Evolutionary conservation across 1,140 invertebrate genomes (phyloP), one percentile per base, ranked within the genome.

Genomic region (Ephestia elutella): DNA sequence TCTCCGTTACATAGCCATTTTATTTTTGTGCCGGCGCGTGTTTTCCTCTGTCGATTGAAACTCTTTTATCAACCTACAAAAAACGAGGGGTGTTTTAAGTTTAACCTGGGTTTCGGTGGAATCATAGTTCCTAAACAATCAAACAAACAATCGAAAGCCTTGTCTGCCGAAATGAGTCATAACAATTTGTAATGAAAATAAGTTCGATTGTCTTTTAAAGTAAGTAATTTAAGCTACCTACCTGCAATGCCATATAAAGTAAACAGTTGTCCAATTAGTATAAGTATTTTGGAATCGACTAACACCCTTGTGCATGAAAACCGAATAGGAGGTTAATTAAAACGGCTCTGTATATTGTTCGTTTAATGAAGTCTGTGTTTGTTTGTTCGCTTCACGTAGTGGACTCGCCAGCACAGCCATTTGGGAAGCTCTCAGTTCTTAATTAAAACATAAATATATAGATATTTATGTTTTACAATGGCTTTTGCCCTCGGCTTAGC

Each of bases 11-110:
- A 44, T 15, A 2, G 38, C 38, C 13, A 44, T 44, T 44, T 56
- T 49, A 76, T 67, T 66, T 78, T 68, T 64, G 21, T 25, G 21
- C n/a, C n/a, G n/a, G n/a, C 21, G 7, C 21, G 21, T 25, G 21
- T 3, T 25, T 25, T 25, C 7, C 21, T 25, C 7, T 25, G 21
- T 7, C 2, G 21, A 25, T 3, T 2, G 21, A 25, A 25, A 3
- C 7, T 7, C 10, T 35, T 5, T 35, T 35, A 35, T 35, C 32
- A 2, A 2, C 7, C 21, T 2, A 2, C 21, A 7, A 25, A 25
- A 25, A 25, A 25, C 21, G 2, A 25, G 21, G 7, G 2, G 7
- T 25, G 7, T 25, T 25, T 3, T 25, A n/a, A 25, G 21, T 25
- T 25, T n/a, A n/a, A n/a, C 21, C 7, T 25, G 21, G 2, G 21